Evolutionary conservation across 2,797 vertebrate genomes (phyloP).

Genomic region (Amblyopsis hoosieri): DNA sequence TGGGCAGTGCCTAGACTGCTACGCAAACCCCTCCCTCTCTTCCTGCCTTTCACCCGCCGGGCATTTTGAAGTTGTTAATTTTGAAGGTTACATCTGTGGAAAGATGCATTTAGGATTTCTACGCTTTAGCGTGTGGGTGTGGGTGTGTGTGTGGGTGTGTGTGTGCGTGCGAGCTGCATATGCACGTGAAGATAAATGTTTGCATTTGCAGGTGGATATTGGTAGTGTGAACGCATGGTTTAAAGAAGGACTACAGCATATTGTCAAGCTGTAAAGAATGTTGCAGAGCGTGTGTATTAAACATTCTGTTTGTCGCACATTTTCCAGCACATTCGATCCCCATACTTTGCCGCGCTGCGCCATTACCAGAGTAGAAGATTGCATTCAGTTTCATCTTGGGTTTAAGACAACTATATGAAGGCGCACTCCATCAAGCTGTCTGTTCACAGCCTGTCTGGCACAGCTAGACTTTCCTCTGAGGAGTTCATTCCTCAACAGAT

Average conservation of each 20-base stretch:
- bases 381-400: slow-evolving; percentile 38
- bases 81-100: slow-evolving; percentile 27
- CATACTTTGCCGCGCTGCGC: slow-evolving; percentile 21
- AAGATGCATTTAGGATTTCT: neutral
- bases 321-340: slow-evolving; percentile 12
- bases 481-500: slow-evolving; percentile 65
- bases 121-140: neutral
- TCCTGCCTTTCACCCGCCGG: slow-evolving; percentile 62
- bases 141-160: neutral
- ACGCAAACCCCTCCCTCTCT: slow-evolving; percentile 54
- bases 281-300: slow-evolving; percentile 6
- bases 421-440: slow-evolving; percentile 52
- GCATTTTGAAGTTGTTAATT: slow-evolving; percentile 46
- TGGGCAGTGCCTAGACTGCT: slow-evolving; percentile 67
- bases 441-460: slow-evolving; percentile 46
- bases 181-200: neutral
- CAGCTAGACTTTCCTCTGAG: slow-evolving; percentile 44
- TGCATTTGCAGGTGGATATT: slow-evolving; percentile 9
- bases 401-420: slow-evolving; percentile 47
- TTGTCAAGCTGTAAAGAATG: neutral
- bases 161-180: neutral
- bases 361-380: slow-evolving; percentile 32
- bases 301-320: slow-evolving; percentile 17
- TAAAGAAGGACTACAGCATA: slow-evolving; percentile 1
- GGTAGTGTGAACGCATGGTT: slow-evolving; percentile 8